phyloP scores from a whole-genome alignment of 2,888 invertebrate species.

The Orchesellides sinensis region DNA sequence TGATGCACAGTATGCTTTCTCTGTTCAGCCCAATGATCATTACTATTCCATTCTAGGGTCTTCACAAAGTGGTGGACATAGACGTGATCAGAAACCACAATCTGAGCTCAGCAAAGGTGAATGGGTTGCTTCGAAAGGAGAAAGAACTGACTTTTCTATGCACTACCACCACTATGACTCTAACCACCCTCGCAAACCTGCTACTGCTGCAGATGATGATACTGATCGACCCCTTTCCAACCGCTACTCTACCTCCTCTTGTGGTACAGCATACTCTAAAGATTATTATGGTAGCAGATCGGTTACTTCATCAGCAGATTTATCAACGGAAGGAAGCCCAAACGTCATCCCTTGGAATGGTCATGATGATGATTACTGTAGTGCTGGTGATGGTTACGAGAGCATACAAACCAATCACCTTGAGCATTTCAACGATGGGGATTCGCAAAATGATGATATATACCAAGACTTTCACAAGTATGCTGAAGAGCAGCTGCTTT shows the following conservation, averaged over 20 bases:
- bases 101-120: conserved; percentile 35
- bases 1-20: conserved; percentile 19
- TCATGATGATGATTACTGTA: conserved; percentile 9
- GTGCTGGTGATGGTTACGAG: not conserved
- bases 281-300: not conserved
- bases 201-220: conserved; percentile 76
- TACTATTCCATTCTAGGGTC: conserved; percentile 56
- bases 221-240: conserved; percentile 71
- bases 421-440: not conserved
- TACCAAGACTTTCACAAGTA: conserved; percentile 31
- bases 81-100: conserved; percentile 65
- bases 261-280: conserved; percentile 19
- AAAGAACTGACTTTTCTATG: conserved; percentile 10
- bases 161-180: conserved; percentile 3
- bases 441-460: conserved; percentile 2
- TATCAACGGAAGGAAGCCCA: conserved; percentile 31
- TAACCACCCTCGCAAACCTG: not conserved
- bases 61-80: conserved; percentile 65
- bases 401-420: not conserved
- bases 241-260: conserved; percentile 78
- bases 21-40: conserved; percentile 42
- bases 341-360: conserved; percentile 8
- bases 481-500: conserved; percentile 16
- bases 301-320: conserved; percentile 27
- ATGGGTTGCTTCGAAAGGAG: conserved; percentile 29